A percentile compares a stretch with the other conserved stretches of the same genome.
phyloP scores from a whole-genome alignment of 2,113 vertebrate genomes.

The Tenebrosternarchus preto region DNA sequence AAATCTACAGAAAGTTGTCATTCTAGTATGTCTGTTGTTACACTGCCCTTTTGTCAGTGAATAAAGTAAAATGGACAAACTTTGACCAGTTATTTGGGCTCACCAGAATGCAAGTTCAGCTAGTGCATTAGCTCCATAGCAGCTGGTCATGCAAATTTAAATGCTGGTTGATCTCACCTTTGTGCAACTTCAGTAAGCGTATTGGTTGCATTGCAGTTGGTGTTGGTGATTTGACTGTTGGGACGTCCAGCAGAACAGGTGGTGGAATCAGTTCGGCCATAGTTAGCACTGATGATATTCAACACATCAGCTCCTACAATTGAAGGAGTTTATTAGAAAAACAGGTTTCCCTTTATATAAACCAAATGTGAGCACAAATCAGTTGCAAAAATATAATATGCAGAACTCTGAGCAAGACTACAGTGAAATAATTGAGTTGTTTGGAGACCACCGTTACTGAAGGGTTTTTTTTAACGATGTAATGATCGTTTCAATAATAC shows the following conservation, averaged over 20 bases:
- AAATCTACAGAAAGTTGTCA: too few species aligned
- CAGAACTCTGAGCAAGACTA: not conserved
- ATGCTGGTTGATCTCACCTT: not conserved
- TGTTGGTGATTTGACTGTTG: not conserved
- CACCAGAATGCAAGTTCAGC: too few species aligned
- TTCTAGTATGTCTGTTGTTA: too few species aligned
- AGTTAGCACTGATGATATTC: conserved; percentile 13
- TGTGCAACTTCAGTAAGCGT: not conserved
- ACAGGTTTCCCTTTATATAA: too few species aligned
- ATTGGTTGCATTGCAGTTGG: conserved; percentile 15
- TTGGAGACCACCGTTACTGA: not conserved
- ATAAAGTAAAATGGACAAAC: too few species aligned
- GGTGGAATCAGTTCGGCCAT: conserved; percentile 25
- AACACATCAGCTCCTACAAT: not conserved
- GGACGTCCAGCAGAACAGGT: conserved; percentile 18
- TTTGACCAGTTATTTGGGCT: too few species aligned
- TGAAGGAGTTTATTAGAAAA: conserved; percentile 5
- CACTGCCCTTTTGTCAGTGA: too few species aligned
- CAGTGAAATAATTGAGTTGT: not conserved
- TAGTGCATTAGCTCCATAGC: too few species aligned
- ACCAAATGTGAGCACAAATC: not conserved
- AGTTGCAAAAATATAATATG: not conserved
- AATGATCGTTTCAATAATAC: too few species aligned
- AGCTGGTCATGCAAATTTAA: too few species aligned
- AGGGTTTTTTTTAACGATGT: too few species aligned